These are phyloP conservation scores for Caenorhabditis sp. DNA, from an alignment of 2,888 invertebrate species.

Conservation along the genomic window DNA sequence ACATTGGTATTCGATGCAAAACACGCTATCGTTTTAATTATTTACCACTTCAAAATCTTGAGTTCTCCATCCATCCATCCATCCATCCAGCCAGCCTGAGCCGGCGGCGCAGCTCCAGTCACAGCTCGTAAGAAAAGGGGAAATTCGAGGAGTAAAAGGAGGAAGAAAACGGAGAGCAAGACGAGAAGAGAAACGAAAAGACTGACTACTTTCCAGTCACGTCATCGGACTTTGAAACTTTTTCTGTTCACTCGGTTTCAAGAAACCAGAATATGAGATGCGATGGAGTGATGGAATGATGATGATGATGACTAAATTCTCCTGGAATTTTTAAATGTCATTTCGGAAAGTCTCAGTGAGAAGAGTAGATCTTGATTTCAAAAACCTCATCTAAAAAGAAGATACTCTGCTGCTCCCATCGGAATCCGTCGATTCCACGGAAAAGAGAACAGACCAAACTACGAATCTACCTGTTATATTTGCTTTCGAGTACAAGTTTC, in stretches of 20 bases:
- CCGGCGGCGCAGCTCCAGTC: too few species aligned
- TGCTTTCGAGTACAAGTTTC: constrained; percentile 3
- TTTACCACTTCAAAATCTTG: constrained; percentile 59
- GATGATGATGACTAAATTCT: too few species aligned
- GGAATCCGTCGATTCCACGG: too few species aligned
- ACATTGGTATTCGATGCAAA: constrained; percentile 53
- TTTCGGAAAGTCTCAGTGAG: not conserved
- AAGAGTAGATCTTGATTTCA: too few species aligned
- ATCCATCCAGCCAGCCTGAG: too few species aligned
- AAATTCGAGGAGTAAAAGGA: constrained; percentile 47
- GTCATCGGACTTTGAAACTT: constrained; percentile 53
- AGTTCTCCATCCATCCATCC: not conserved
- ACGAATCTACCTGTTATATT: constrained; percentile 33
- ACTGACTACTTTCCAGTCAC: constrained; percentile 34
- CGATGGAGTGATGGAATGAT: too few species aligned
- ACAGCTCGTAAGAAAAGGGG: constrained; percentile 18
- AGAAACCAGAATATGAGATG: constrained; percentile 7
- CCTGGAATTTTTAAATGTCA: constrained; percentile 19
- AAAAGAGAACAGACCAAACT: constrained; percentile 2
- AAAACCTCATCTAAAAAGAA: too few species aligned
- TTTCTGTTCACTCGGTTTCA: not conserved
- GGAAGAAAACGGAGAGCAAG: constrained; percentile 37
- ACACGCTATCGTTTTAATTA: constrained; percentile 63
- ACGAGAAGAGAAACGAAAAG: constrained; percentile 11
- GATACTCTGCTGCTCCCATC: too few species aligned